A percentile compares a stretch with the other conserved stretches of the same genome.
These are phyloP conservation scores for Synanthedon andrenaeformis DNA, from an alignment of 2,888 invertebrate species.

Conservation along the genomic window DNA sequence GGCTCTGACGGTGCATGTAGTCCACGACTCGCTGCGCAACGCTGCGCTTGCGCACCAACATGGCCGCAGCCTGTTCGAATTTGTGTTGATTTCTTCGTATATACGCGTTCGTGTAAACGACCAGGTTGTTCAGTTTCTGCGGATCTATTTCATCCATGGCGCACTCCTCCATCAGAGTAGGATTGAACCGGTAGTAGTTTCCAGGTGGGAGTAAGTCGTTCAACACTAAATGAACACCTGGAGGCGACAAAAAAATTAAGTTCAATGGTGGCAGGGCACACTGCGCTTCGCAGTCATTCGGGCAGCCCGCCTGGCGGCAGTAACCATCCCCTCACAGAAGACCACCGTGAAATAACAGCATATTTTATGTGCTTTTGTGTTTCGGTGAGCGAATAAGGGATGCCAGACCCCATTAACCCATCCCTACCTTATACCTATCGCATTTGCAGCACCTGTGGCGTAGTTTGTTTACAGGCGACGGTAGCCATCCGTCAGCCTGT, in stretches of 20 bases:
- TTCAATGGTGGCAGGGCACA: neutral
- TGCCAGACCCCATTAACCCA: too few species aligned
- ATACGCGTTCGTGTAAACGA: constrained; percentile 83
- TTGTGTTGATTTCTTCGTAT: constrained; percentile 84
- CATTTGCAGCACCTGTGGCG: too few species aligned
- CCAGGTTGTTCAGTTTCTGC: constrained; percentile 76
- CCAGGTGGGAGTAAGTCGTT: constrained; percentile 80
- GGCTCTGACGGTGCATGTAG: constrained; percentile 21
- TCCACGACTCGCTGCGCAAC: constrained; percentile 29
- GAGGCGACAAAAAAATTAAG: neutral
- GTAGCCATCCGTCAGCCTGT: too few species aligned
- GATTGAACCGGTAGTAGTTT: constrained; percentile 88
- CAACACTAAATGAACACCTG: constrained; percentile 82
- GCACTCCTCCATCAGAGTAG: constrained; percentile 83
- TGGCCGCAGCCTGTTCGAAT: constrained; percentile 72
- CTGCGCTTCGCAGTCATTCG: neutral
- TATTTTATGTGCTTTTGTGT: too few species aligned
- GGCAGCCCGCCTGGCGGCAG: too few species aligned
- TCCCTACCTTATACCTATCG: too few species aligned
- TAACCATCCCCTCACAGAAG: neutral
- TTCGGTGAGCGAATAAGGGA: too few species aligned
- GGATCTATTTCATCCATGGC: constrained; percentile 84
- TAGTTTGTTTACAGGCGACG: too few species aligned
- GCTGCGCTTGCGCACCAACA: constrained; percentile 27
- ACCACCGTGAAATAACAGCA: neutral